phyloP scores from a whole-genome alignment of 2,113 vertebrate species.

The Syngnathus scovelli region DNA sequence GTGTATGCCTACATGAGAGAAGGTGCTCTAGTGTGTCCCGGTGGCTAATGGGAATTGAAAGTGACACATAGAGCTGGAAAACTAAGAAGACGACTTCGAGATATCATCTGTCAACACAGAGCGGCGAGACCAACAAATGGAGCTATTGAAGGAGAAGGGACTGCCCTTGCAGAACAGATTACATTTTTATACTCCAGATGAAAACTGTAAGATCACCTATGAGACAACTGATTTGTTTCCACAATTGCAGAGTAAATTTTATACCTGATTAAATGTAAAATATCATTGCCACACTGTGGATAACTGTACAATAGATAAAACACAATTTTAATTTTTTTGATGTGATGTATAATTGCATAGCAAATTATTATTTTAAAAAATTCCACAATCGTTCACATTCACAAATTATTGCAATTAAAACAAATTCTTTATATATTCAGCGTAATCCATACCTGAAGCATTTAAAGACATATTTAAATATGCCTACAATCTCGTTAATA shows the following conservation, averaged over 20 bases:
- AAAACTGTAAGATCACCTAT: conserved; percentile 42
- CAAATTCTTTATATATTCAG: too few species aligned
- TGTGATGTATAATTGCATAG: too few species aligned
- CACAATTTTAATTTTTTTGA: neutral
- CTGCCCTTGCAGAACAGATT: conserved; percentile 75
- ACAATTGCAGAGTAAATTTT: neutral
- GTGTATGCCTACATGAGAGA: conserved; percentile 12
- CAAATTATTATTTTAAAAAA: too few species aligned
- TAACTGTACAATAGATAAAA: neutral
- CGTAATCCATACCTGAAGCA: too few species aligned
- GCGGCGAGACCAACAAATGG: conserved; percentile 64
- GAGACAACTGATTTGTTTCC: neutral
- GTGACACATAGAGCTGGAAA: conserved; percentile 68
- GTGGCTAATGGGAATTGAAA: conserved; percentile 72
- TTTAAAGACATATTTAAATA: too few species aligned
- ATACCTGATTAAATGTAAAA: neutral
- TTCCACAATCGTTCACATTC: too few species aligned
- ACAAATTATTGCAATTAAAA: too few species aligned
- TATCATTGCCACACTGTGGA: neutral
- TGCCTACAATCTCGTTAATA: too few species aligned
- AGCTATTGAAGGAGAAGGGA: conserved; percentile 68
- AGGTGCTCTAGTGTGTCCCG: conserved; percentile 60
- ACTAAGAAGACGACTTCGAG: conserved; percentile 71
- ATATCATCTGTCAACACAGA: conserved; percentile 71
- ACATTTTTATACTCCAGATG: conserved; percentile 65